phyloP scores from a whole-genome alignment of 2,113 vertebrate genomes.

The Leuciscus idus region DNA sequence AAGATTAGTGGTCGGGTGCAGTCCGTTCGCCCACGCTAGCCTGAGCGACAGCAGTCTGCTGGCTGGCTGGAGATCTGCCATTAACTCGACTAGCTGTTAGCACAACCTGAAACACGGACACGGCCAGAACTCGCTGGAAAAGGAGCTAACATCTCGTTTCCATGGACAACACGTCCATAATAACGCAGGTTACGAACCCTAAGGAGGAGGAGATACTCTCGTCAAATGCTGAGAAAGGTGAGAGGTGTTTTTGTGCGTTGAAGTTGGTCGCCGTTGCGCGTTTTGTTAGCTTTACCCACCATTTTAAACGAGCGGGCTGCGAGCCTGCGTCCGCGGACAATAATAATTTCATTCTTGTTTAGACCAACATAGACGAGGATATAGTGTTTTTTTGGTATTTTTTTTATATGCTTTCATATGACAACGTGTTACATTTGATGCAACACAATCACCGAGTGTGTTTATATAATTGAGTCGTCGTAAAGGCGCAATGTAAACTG shows the following conservation, averaged over 20 bases:
- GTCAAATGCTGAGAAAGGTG: constrained; percentile 92
- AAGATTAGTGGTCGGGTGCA: constrained; percentile 43
- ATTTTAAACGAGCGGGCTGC: constrained; percentile 46
- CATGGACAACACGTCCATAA: constrained; percentile 99
- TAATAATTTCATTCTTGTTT: not conserved
- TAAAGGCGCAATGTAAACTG: not conserved
- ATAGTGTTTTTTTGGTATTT: not conserved
- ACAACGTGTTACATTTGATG: not conserved
- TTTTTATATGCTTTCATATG: not conserved
- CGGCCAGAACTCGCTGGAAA: constrained; percentile 53
- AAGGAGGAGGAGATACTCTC: constrained; percentile 96
- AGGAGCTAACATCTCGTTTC: constrained; percentile 77
- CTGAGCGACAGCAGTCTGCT: constrained; percentile 60
- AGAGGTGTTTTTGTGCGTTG: constrained; percentile 61
- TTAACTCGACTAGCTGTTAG: constrained; percentile 47
- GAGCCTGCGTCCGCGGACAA: not conserved
- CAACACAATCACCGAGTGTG: not conserved
- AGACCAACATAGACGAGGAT: not conserved
- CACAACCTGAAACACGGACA: constrained; percentile 44
- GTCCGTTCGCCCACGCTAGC: constrained; percentile 47
- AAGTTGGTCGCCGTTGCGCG: constrained; percentile 15
- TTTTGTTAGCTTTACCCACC: constrained; percentile 39
- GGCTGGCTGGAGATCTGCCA: constrained; percentile 64
- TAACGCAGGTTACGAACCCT: constrained; percentile 97
- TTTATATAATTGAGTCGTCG: not conserved